These are phyloP conservation scores for Tridacna crocea DNA, from an alignment of 2,888 invertebrate species.

Conservation along the genomic window DNA sequence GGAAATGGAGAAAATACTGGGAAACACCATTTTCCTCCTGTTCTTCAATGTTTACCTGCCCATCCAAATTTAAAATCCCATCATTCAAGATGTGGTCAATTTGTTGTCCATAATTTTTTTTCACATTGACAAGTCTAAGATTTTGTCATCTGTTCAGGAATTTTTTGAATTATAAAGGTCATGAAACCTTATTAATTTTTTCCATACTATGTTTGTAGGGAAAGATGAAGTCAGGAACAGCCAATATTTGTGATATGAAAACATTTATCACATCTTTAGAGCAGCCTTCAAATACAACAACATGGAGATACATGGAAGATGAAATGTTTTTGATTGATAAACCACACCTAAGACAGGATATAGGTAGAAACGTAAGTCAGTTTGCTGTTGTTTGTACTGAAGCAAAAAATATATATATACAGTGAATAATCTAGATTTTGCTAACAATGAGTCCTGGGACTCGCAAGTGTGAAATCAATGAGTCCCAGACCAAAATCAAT, in stretches of 20 bases:
- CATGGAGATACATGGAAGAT: conserved; percentile 82
- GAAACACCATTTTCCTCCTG: background rate
- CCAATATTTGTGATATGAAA: conserved; percentile 59
- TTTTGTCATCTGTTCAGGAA: no score
- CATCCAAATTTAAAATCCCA: background rate
- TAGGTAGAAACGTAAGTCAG: conserved; percentile 77
- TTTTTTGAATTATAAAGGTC: no score
- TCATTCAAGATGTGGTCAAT: no score
- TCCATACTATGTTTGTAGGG: conserved; percentile 61
- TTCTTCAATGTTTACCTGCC: background rate
- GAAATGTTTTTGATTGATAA: conserved; percentile 80
- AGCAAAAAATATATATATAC: no score
- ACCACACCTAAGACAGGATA: conserved; percentile 75
- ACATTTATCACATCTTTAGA: conserved; percentile 73
- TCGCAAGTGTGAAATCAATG: no score
- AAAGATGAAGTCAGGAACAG: conserved; percentile 39
- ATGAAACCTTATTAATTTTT: background rate
- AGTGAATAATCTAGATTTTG: no score
- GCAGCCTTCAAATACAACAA: conserved; percentile 48
- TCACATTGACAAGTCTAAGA: no score
- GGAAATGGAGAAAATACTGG: background rate
- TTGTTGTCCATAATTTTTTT: no score
- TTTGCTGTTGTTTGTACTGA: no score
- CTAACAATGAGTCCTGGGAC: no score
- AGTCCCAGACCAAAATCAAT: no score